A percentile compares a stretch with the other conserved stretches of the same genome.
phyloP scores from a whole-genome alignment of 2,797 vertebrate genomes.

The Helicolenus hilgendorfi region DNA sequence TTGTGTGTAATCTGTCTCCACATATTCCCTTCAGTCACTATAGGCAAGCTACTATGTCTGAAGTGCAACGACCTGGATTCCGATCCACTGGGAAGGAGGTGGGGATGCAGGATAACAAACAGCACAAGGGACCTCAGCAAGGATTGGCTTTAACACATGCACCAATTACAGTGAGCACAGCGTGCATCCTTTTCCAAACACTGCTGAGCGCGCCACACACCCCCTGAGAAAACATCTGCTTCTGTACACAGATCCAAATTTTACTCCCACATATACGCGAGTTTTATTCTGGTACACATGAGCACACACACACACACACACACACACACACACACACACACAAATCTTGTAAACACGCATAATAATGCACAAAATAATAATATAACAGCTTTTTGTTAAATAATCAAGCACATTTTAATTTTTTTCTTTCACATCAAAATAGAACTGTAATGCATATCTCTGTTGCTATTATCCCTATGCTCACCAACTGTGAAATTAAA shows the following conservation, averaged over 20 bases:
- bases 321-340: not conserved
- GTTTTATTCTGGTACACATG: slow-evolving; percentile 21
- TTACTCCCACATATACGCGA: slow-evolving; percentile 27
- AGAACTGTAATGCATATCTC: slow-evolving; percentile 8
- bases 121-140: slow-evolving; percentile 62
- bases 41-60: slow-evolving; percentile 51
- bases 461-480: slow-evolving; percentile 11
- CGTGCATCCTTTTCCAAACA: slow-evolving; percentile 76
- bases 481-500: slow-evolving; percentile 55
- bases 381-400: slow-evolving; percentile 2
- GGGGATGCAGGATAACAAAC: slow-evolving; percentile 71
- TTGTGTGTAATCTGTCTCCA: slow-evolving; percentile 44
- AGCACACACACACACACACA: not conserved
- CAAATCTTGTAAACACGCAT: not conserved
- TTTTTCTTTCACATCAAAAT: slow-evolving; percentile 21
- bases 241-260: slow-evolving; percentile 61
- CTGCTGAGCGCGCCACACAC: slow-evolving; percentile 66
- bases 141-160: slow-evolving; percentile 79
- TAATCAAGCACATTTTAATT: slow-evolving; percentile 15
- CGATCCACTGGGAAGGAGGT: slow-evolving; percentile 60
- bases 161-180: slow-evolving; percentile 84
- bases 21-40: slow-evolving; percentile 35
- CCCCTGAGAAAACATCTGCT: slow-evolving; percentile 88
- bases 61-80: slow-evolving; percentile 63
- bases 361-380: not conserved